Conservation (phyloP, 2,888 invertebrate species). For the Melipona beecheii region DNA sequence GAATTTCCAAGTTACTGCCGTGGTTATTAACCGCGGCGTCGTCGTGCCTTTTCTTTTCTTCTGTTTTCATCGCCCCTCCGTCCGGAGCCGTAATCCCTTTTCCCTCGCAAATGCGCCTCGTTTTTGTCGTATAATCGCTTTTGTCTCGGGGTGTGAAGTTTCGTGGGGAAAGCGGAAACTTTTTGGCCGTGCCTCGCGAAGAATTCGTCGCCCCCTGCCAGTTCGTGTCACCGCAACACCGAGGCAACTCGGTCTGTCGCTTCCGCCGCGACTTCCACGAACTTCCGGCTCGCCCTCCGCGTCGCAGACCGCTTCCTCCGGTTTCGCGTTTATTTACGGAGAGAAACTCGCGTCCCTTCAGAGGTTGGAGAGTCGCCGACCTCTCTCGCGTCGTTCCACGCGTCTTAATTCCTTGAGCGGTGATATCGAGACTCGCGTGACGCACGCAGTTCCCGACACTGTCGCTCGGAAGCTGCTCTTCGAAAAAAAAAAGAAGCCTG, state of each 20-base stretch:
- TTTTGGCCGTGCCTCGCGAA: background rate
- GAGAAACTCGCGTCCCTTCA: background rate
- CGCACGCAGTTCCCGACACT: too few species aligned
- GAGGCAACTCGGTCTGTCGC: background rate
- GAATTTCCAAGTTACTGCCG: slow-evolving; percentile 9
- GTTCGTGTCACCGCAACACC: background rate
- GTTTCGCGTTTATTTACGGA: slow-evolving; percentile 30
- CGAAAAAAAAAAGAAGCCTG: too few species aligned
- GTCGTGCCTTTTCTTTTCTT: slow-evolving; percentile 22
- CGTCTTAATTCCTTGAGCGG: background rate
- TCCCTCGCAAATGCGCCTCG: background rate
- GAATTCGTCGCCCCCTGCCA: background rate
- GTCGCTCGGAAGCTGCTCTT: too few species aligned
- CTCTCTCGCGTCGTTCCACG: background rate
- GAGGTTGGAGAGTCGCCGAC: too few species aligned
- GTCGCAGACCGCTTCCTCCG: slow-evolving; percentile 3
- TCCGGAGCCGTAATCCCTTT: background rate
- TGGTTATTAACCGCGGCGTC: slow-evolving; percentile 54
- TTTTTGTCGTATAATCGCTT: background rate
- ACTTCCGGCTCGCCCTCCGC: slow-evolving; percentile 32
- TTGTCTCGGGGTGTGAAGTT: background rate
- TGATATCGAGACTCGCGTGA: too few species aligned
- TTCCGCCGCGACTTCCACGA: slow-evolving; percentile 14
- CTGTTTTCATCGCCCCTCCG: too few species aligned
- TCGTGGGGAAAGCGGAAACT: background rate